phyloP scores from a whole-genome alignment of 2,113 vertebrate genomes.

The Galemys pyrenaicus region DNA sequence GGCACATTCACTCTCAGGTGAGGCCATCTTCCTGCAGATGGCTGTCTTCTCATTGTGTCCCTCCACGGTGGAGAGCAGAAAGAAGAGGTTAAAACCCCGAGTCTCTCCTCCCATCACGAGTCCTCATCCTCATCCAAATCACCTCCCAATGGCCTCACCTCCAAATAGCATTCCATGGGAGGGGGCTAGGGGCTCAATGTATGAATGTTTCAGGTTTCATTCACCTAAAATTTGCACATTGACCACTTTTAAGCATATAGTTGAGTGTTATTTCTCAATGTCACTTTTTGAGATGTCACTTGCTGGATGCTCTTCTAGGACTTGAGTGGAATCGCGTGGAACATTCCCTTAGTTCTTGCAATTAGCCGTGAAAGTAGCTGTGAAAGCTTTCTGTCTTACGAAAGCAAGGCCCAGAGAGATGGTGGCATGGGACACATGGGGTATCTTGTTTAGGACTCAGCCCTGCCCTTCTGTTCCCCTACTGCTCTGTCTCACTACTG shows the following conservation, averaged over 20 bases:
- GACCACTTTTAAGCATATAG: not conserved
- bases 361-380: not conserved
- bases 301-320: not conserved
- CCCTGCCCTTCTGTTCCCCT: not conserved
- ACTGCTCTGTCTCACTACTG: not conserved
- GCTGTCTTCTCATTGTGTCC: not conserved
- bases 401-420: not conserved
- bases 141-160: not conserved
- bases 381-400: not conserved
- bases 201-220: not conserved
- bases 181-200: not conserved
- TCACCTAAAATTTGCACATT: not conserved
- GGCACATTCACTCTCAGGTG: rapidly evolving
- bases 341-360: not conserved
- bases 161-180: not conserved
- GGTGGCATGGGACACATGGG: too few relatives aligned
- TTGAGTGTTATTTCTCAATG: not conserved
- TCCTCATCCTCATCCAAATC: not conserved
- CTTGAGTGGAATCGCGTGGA: rapidly evolving
- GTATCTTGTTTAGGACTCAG: not conserved
- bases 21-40: not conserved
- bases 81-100: not conserved
- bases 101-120: not conserved
- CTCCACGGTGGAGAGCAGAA: not conserved
- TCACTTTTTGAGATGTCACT: not conserved